Evolutionary conservation across 2,797 vertebrate genomes (phyloP).

Genomic region (Rhodeus uyekii): DNA sequence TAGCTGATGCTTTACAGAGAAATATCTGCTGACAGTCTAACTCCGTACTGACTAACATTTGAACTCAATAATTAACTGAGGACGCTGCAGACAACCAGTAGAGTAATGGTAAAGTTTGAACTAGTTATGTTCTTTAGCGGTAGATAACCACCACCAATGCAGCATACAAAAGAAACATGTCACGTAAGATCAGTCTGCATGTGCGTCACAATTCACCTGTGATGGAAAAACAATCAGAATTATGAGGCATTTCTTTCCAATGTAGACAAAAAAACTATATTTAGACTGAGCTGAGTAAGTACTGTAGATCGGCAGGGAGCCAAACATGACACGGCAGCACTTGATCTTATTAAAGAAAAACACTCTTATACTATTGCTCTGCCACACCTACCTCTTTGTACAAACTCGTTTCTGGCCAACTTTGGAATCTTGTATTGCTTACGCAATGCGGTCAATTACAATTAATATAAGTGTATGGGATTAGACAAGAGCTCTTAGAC

Average conservation of each 20-base stretch:
- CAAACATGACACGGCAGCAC: neutral
- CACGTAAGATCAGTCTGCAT: neutral
- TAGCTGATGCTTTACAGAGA: neutral
- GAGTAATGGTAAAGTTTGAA: neutral
- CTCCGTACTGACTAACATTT: neutral
- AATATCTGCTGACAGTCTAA: neutral
- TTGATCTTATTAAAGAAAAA: constrained; percentile 10
- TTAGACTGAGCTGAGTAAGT: neutral
- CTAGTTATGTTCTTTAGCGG: neutral
- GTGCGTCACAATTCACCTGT: neutral
- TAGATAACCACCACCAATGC: neutral
- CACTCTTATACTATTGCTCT: neutral
- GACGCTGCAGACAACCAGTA: neutral
- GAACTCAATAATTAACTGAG: neutral
- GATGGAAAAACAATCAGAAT: neutral
- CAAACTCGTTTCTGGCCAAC: neutral
- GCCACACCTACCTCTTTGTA: neutral
- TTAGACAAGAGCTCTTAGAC: too few species aligned
- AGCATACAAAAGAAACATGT: neutral
- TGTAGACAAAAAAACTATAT: neutral
- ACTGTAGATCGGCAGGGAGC: neutral
- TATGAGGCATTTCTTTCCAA: neutral
- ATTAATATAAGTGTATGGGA: neutral
- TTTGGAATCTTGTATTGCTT: neutral
- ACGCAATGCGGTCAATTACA: neutral